Conservation (phyloP, 2,888 invertebrate species). For the Caenorhabditis sp. region DNA sequence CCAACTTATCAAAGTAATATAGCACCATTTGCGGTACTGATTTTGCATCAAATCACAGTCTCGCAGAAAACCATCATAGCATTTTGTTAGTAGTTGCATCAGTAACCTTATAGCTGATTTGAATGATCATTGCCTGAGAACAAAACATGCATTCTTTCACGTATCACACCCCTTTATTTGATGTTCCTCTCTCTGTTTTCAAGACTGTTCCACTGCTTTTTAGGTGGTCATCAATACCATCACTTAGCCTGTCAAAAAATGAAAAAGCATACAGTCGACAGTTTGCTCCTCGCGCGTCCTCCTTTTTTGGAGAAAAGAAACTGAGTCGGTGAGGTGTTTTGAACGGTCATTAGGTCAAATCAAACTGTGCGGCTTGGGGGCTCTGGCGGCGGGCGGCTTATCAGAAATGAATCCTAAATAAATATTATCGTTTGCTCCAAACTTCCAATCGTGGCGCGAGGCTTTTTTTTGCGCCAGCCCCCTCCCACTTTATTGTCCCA, state of each 20-base stretch:
- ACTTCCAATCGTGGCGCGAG: constrained; percentile 52
- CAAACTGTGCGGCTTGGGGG: constrained; percentile 18
- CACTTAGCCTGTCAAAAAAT: constrained; percentile 49
- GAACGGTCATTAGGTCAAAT: constrained; percentile 54
- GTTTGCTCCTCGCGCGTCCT: constrained; percentile 35
- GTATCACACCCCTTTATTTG: neutral
- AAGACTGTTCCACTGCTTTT: constrained; percentile 17
- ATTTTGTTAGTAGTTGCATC: neutral
- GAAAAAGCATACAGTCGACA: constrained; percentile 43
- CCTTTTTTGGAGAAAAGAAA: constrained; percentile 43
- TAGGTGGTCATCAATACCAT: constrained; percentile 34
- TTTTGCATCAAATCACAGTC: too few species aligned
- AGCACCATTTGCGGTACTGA: too few species aligned
- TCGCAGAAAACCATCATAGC: too few species aligned
- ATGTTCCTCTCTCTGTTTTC: neutral
- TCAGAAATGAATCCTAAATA: constrained; percentile 62
- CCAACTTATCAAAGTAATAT: too few species aligned
- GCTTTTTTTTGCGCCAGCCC: constrained; percentile 49
- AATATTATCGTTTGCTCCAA: constrained; percentile 62
- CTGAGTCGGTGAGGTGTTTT: constrained; percentile 10
- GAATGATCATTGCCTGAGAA: too few species aligned
- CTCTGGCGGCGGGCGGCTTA: constrained; percentile 42
- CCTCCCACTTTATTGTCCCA: constrained; percentile 33
- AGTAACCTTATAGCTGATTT: too few species aligned
- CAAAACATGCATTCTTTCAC: too few species aligned